Percentiles rank a stretch among this genome's conserved stretches.
phyloP scores from a whole-genome alignment of 1,140 invertebrate genomes.

The Sycophila sp. region DNA sequence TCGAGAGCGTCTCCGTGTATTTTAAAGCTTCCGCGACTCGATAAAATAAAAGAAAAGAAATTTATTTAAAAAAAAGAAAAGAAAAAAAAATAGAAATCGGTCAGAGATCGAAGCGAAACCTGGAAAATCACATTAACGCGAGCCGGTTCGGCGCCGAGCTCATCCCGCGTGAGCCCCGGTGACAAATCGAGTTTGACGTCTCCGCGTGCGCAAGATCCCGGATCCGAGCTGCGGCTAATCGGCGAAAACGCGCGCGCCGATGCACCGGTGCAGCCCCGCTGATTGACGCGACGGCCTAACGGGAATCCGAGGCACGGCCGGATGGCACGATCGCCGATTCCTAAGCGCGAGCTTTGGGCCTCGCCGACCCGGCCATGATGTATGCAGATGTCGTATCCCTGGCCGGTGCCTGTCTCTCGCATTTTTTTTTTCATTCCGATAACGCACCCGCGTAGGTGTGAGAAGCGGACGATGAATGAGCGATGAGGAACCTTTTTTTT shows the following conservation, averaged over 20 bases:
- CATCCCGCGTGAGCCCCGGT: neutral
- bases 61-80: neutral
- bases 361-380: no score
- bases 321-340: slow-evolving; percentile 31
- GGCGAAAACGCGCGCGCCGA: neutral
- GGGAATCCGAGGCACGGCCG: slow-evolving; percentile 41
- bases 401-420: no score
- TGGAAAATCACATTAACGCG: slow-evolving; percentile 7
- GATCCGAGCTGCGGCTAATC: neutral
- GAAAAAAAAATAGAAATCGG: slow-evolving; percentile 1
- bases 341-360: neutral
- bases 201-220: neutral
- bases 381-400: no score
- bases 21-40: no score
- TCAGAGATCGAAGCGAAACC: neutral
- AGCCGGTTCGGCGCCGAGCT: slow-evolving; percentile 3
- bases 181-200: slow-evolving; percentile 16
- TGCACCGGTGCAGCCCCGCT: neutral
- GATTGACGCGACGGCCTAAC: slow-evolving; percentile 41
- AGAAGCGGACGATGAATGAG: no score
- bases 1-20: no score
- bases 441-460: no score
- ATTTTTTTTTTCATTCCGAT: no score
- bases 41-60: neutral
- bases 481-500: no score